Base-by-base conservation (phyloP, 2,888 invertebrate genomes). In the Tetranychus piercei region DNA sequence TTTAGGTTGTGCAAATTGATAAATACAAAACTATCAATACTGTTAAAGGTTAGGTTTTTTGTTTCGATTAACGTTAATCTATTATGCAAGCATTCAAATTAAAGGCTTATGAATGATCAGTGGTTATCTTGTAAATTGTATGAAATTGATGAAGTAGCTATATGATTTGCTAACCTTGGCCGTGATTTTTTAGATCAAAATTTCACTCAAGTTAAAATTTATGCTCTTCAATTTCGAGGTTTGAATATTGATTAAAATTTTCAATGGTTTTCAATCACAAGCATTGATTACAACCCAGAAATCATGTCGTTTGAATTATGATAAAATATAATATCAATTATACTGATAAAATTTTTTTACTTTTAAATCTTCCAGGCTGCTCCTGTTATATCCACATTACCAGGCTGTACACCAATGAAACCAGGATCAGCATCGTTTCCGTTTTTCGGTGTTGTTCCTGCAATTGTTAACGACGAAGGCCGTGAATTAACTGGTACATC, bases 391-490 rank as follows among this genome's bases (percentile, higher is more conserved):
- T 94, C 96, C 64, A 93, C 96, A 55, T 84, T 99, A 73, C 97
- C 99, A 0, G 96, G 95, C 23, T 93, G 92, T 23, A 95, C 92
- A 1, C 92, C 94, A 18, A 92, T 94, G 88, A 99, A 99, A 83
- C 97, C 99, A 1, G 97, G 97, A 76, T 91, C 96, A 75, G 97
- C 99, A 77, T 76, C 77, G 15, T 92, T 93, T 81, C 97, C 99
- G 78, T 99, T 97, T 87, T 97, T 99, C 82, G 97, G 99, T 22
- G 92, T 99, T 4, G 87, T 90, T 77, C 92, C 97, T 11, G 88
- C 86, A 44, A 84, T 99, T 55, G 83, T 99, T 78, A 90, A 92
- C 81, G 94, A 95, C 80, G 88, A 88, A 75, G 97, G 97, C 1
- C 86, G 87, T 80, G 88, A 89, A 80, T 87, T 94, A 76, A 88